A percentile compares a stretch with the other conserved stretches of the same genome.
Conservation (phyloP, 2,888 invertebrate genomes). For the Sepioteuthis lessoniana region DNA sequence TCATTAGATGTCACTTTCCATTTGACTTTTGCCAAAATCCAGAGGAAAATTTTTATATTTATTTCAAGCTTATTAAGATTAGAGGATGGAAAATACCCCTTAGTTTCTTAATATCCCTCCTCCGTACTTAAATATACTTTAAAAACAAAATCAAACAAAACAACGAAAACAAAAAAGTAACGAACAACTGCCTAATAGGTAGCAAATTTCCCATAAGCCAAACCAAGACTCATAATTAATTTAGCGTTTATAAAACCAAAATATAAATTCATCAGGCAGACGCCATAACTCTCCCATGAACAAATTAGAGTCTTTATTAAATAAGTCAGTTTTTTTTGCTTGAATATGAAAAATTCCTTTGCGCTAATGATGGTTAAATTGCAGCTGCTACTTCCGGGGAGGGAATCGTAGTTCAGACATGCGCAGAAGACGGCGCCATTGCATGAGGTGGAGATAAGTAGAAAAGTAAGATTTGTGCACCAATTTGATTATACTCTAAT, state of each 20-base stretch:
- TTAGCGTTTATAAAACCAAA: neutral
- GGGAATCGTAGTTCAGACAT: neutral
- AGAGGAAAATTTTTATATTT: neutral
- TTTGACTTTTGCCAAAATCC: no score
- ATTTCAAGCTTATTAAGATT: neutral
- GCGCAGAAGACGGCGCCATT: neutral
- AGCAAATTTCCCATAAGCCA: neutral
- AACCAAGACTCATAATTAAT: neutral
- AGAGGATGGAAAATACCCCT: neutral
- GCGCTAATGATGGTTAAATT: conserved; percentile 18
- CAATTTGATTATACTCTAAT: no score
- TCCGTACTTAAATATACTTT: neutral
- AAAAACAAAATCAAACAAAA: neutral
- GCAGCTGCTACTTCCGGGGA: neutral
- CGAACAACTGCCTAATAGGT: neutral
- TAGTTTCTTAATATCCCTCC: neutral
- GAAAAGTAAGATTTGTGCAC: no score
- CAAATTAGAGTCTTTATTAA: neutral
- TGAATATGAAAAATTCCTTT: neutral
- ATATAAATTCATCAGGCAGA: neutral
- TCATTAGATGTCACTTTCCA: neutral
- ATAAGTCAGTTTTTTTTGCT: neutral
- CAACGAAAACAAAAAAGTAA: neutral
- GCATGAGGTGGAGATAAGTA: neutral
- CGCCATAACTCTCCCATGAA: neutral